Percentiles rank a stretch among this genome's conserved stretches.
These are phyloP conservation scores for Trichogramma dendrolimi DNA, from an alignment of 2,888 invertebrate species.

Conservation along the genomic window DNA sequence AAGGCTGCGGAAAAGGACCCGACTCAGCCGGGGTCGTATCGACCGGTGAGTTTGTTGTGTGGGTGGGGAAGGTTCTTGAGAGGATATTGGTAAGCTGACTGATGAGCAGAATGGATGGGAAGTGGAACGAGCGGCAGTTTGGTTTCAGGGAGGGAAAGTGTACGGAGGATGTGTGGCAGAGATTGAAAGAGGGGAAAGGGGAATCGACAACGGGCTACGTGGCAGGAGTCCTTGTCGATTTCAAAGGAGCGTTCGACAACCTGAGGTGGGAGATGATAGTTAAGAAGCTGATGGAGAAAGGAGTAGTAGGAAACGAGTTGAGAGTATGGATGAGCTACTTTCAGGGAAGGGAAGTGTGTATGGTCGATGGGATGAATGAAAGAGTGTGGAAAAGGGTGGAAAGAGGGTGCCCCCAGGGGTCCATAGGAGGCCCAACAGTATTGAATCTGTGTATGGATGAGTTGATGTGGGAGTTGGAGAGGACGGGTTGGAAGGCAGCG, in stretches of 20 bases:
- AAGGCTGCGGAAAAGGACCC: too few species aligned
- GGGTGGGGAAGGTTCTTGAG: too few species aligned
- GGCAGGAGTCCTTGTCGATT: too few species aligned
- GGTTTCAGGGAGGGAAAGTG: not conserved
- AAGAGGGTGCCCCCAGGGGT: too few species aligned
- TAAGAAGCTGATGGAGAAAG: not conserved
- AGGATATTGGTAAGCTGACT: too few species aligned
- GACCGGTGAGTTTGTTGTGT: too few species aligned
- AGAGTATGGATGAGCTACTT: constrained; percentile 9
- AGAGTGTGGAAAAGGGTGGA: too few species aligned
- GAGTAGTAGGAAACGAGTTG: constrained; percentile 4
- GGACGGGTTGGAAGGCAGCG: not conserved
- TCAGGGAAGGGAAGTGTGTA: not conserved
- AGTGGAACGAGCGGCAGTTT: constrained; percentile 6
- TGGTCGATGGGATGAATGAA: too few species aligned
- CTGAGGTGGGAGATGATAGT: constrained; percentile 14
- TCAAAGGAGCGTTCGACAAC: constrained; percentile 12
- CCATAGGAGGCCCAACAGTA: constrained; percentile 12
- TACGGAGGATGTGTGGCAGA: too few species aligned
- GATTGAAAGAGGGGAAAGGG: too few species aligned
- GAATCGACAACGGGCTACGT: too few species aligned
- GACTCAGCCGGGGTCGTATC: too few species aligned
- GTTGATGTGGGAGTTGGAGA: not conserved
- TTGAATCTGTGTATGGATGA: constrained; percentile 20
- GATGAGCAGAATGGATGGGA: not conserved